A percentile compares a stretch with the other conserved stretches of the same genome.
Evolutionary conservation across 2,113 vertebrate genomes (phyloP).

Genomic region (Addax nasomaculatus): DNA sequence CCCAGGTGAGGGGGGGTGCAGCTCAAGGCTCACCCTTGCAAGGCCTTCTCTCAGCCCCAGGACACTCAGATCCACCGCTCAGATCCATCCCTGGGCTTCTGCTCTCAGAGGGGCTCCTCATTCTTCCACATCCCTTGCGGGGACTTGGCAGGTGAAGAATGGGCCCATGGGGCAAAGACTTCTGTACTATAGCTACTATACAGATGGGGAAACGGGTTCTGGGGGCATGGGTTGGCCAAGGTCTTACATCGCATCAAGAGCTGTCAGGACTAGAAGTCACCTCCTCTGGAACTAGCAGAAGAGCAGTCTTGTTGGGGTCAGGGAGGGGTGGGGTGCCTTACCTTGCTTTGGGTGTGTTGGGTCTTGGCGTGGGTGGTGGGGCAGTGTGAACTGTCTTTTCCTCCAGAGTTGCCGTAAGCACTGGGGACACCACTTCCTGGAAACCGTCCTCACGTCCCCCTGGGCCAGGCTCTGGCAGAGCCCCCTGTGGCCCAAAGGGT

Average conservation of each 20-base stretch:
- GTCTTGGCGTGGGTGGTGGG: neutral
- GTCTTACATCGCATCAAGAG: neutral
- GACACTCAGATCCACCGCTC: neutral
- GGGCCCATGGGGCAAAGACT: neutral
- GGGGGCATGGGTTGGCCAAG: neutral
- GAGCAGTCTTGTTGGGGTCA: neutral
- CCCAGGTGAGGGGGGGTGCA: neutral
- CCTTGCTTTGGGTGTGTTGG: neutral
- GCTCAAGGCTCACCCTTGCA: neutral
- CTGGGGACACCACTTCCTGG: neutral
- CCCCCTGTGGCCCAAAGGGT: neutral
- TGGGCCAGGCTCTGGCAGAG: neutral
- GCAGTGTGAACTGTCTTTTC: neutral
- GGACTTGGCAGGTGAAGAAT: neutral
- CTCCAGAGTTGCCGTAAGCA: neutral
- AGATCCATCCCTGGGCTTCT: neutral
- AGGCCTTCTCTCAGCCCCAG: neutral
- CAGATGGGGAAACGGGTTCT: neutral
- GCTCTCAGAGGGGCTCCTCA: neutral
- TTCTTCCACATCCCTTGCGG: neutral
- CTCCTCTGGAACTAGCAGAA: neutral
- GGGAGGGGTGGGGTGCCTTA: neutral
- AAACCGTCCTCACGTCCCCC: neutral
- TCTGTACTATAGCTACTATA: neutral
- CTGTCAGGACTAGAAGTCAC: neutral